Conservation (phyloP, 2,888 invertebrate genomes). For the Drosophila neoperkinsi region DNA sequence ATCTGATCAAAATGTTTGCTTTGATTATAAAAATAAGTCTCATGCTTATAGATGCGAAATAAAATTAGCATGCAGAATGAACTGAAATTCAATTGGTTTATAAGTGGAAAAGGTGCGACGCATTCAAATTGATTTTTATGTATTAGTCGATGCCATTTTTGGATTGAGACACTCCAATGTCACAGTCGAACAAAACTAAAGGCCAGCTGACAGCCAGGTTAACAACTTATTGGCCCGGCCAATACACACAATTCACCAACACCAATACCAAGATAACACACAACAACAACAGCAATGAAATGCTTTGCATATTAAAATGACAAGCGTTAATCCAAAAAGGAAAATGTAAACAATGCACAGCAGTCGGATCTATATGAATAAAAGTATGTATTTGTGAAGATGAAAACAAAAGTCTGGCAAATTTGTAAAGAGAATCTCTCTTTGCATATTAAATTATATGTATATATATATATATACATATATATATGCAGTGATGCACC, state of each 20-base stretch:
- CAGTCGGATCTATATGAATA: conserved; percentile 19
- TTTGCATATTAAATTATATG: background rate
- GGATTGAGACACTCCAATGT: conserved; percentile 49
- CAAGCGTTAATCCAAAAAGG: conserved; percentile 42
- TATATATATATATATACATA: background rate
- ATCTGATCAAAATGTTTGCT: conserved; percentile 8
- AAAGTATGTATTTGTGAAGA: conserved; percentile 14
- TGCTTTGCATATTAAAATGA: conserved; percentile 71
- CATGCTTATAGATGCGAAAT: conserved; percentile 16
- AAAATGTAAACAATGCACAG: conserved; percentile 75
- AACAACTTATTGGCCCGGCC: conserved; percentile 69
- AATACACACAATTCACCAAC: conserved; percentile 20
- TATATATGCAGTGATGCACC: conserved; percentile 27
- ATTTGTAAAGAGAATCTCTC: conserved; percentile 24
- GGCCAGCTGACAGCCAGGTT: conserved; percentile 60
- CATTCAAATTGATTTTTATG: conserved; percentile 50
- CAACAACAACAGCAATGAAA: conserved; percentile 21
- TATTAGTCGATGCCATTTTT: conserved; percentile 37
- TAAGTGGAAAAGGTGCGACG: conserved; percentile 20
- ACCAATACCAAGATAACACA: background rate
- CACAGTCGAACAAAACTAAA: conserved; percentile 45
- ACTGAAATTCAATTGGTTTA: conserved; percentile 28
- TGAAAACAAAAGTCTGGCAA: conserved; percentile 42
- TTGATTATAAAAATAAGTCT: background rate
- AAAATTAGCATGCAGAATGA: conserved; percentile 43